Conservation (phyloP, 2,797 vertebrate species). For the Echeneis naucrates region DNA sequence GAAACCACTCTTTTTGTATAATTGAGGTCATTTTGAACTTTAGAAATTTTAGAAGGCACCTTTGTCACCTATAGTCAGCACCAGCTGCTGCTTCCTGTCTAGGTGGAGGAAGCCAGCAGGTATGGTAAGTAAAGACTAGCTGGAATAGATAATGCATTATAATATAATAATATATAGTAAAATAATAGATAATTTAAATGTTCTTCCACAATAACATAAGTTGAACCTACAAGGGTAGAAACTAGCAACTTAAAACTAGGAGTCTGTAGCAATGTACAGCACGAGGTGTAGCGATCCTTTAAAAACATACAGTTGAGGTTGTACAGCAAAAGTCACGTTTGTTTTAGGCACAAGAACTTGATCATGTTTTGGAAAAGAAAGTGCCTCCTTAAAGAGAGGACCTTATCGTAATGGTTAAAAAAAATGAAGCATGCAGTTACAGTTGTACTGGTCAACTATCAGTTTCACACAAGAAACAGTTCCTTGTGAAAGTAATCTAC, state of each 20-base stretch:
- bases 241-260: neutral
- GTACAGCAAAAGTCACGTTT: neutral
- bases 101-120: too few relatives aligned
- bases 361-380: neutral
- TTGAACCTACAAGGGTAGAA: neutral
- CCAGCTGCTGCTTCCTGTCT: neutral
- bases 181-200: constrained; percentile 12
- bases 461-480: neutral
- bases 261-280: neutral
- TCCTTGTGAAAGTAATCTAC: too few relatives aligned
- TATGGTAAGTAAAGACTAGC: constrained; percentile 19
- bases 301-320: neutral
- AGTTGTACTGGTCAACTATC: neutral
- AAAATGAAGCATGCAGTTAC: neutral
- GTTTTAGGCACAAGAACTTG: neutral
- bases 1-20: constrained; percentile 15
- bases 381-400: neutral
- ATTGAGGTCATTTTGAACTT: neutral
- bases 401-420: too few relatives aligned
- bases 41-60: neutral
- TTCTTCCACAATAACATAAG: neutral
- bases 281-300: neutral
- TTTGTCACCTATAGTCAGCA: neutral
- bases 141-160: too few relatives aligned
- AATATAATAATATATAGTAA: constrained; percentile 50